Evolutionary conservation across 2,113 vertebrate species (phyloP), one percentile per base, ranked within the genome.

Genomic region (Chauna torquata): DNA sequence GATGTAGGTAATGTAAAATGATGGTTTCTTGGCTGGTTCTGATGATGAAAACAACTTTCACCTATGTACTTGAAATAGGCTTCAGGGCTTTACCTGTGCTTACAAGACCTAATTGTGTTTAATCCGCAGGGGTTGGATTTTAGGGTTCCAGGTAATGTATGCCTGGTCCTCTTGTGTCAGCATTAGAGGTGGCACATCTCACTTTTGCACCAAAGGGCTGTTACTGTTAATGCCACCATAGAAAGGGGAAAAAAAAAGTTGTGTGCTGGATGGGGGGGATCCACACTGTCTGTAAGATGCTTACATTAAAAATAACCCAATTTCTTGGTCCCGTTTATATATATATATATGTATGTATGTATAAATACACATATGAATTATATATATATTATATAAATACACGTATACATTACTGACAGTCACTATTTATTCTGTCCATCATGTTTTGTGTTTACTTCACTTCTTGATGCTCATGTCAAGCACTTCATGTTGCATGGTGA

Each of bases 401-500:
- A 52, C 50, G 14, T 64, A 14, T 5, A 71, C 38, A 62, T 71
- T 15, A 50, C 36, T 24, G 3, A 23, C 9, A 20, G 11, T 45
- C 24, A 12, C 17, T 30, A 36, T 52, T 78, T 68, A 50, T 17
- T 69, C 34, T 36, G 28, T 25, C 15, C 38, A 4, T 42, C 19
- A 8, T 15, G 19, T 12, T 45, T 62, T 47, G 6, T 42, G 4
- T 64, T 77, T 49, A 30, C 42, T 18, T 52, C 19, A 14, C 7
- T 88, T 77, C 45, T 28, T 27, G 34, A 30, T 34, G 47, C 44
- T 82, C 34, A 5, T 11, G 30, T 64, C 18, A 54, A 19, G 23
- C 42, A n/a, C 49, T 40, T 16, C 2, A 0, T n/a, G 12, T 17
- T 57, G 19, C 2, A 0, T 55, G 18, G 19, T 64, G 62, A 49